These are phyloP conservation scores for Tretioscincus oriximinensis DNA, from an alignment of 2,113 vertebrate genomes.

Conservation along the genomic window DNA sequence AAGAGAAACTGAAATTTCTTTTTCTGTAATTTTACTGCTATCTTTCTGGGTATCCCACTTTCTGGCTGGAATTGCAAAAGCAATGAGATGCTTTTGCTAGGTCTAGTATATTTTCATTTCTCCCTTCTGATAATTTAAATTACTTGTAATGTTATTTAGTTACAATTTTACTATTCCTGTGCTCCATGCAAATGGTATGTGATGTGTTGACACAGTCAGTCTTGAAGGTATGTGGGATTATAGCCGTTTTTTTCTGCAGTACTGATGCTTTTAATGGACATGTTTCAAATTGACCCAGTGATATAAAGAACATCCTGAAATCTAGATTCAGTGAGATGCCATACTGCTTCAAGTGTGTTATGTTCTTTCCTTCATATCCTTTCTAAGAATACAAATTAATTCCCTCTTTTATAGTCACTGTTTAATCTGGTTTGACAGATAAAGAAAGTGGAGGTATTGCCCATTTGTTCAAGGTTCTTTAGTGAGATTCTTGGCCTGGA, in stretches of 20 bases:
- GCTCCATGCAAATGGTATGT: neutral
- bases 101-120: neutral
- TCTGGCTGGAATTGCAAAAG: slow-evolving; percentile 7
- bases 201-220: neutral
- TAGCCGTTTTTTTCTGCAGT: neutral
- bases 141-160: neutral
- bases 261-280: neutral
- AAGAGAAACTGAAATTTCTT: too few relatives aligned
- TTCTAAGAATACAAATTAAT: slow-evolving; percentile 18
- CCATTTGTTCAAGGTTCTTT: slow-evolving; percentile 6
- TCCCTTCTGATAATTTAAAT: neutral
- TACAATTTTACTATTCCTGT: neutral
- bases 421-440: slow-evolving; percentile 24
- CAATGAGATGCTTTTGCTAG: neutral
- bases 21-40: too few relatives aligned
- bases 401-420: neutral
- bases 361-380: neutral
- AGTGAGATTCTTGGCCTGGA: slow-evolving; percentile 7
- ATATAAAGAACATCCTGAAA: neutral
- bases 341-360: neutral
- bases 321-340: neutral
- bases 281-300: neutral
- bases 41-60: too few relatives aligned
- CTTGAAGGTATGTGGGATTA: neutral
- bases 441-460: slow-evolving; percentile 21